Evolutionary conservation across 37 sponge, comb jelly and placozoan genomes (phyloP).

Genomic region (Aplysina aerophoba): DNA sequence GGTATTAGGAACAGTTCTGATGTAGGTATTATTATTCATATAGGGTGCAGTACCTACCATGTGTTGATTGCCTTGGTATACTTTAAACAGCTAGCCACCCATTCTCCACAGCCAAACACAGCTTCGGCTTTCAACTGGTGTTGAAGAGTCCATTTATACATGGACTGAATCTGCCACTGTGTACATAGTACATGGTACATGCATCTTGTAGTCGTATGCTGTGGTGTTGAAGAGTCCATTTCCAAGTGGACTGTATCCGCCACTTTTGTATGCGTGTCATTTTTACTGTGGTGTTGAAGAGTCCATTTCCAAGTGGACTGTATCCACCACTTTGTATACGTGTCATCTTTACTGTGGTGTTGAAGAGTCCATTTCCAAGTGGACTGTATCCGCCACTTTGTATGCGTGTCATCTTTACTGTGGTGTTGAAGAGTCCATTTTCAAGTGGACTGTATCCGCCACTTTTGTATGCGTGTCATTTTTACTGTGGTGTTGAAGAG

Average conservation of each 20-base stretch:
- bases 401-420: slow-evolving; percentile 7
- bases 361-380: slow-evolving; percentile 7
- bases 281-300: slow-evolving; percentile 11
- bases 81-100: slow-evolving; percentile 12
- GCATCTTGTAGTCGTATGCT: slow-evolving; percentile 11
- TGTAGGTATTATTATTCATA: slow-evolving; percentile 10
- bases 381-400: slow-evolving; percentile 12
- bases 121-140: slow-evolving; percentile 12
- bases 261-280: slow-evolving; percentile 11
- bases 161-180: slow-evolving; percentile 12
- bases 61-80: slow-evolving; percentile 11
- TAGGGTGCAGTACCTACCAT: slow-evolving; percentile 12
- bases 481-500: slow-evolving; percentile 11
- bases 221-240: slow-evolving; percentile 11
- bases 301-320: slow-evolving; percentile 12
- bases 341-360: slow-evolving; percentile 7
- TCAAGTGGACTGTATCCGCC: slow-evolving; percentile 8
- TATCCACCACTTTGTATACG: slow-evolving; percentile 3
- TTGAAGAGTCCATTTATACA: slow-evolving; percentile 6
- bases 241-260: slow-evolving; percentile 8
- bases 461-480: slow-evolving; percentile 11
- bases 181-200: slow-evolving; percentile 6
- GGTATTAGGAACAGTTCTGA: neutral
- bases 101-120: slow-evolving; percentile 11
- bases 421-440: slow-evolving; percentile 11